Base-by-base conservation (phyloP, 2,888 invertebrate genomes). In the Acrocera orbiculus region DNA sequence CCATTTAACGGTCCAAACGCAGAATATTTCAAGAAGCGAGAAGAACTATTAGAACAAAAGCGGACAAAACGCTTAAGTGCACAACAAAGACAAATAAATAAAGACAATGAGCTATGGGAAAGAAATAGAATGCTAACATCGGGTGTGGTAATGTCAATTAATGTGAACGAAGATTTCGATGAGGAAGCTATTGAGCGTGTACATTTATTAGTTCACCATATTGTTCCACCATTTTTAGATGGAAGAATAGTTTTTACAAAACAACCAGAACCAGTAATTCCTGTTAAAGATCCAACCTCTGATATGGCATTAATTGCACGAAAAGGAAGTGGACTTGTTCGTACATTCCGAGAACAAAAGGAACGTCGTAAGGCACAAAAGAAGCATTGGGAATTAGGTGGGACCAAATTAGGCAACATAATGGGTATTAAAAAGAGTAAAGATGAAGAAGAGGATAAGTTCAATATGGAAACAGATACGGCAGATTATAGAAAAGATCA, bases 81-180 rank as follows among this genome's bases (percentile, higher is more conserved):
- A 0, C 89, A 92, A 46, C 82, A 96, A 47, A 71, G 93, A 38
- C 95, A 96, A 63, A 93, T 93, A 47, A 92, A 95, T 60, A 87
- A 87, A 60, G 96, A 98, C 64, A 98, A 95, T 58, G 96, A 96
- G 54, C 66, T 92, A 45, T 98, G 98, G 98, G 98, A 99, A 61
- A 72, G 92, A 16, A 96, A 98, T 66, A 73, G 98, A 42, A 90
- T 98, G 89, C 67, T 95, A 16, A 85, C 93, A 5, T 85, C 83
- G 17, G 87, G 96, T 13, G 93, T 93, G 1, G 92, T 95, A 1
- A 81, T 81, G 51, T 77, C 82, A 17, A 73, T 87, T 24, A 83
- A 81, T 49, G 73, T 82, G 17, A 87, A 79, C 53, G 87, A 89
- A 46, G 93, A 93, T 54, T 79, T 87, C 53, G 95, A 96, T 48